Conservation (phyloP, 64 coral and sea anemone genomes). For the Montipora foliosa region DNA sequence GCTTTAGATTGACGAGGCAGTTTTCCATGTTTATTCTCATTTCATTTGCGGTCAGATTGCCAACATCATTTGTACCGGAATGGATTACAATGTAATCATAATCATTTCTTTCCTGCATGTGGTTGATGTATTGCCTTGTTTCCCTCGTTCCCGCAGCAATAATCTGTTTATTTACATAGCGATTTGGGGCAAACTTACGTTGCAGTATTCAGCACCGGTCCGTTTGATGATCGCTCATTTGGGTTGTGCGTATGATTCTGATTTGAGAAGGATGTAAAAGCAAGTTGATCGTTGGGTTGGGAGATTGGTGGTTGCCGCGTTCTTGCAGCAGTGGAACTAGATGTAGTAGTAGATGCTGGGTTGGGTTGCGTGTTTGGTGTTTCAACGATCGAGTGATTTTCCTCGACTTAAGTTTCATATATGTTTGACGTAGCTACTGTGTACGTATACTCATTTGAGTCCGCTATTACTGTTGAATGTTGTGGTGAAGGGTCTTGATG, state of each 20-base stretch:
- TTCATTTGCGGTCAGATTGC: neutral
- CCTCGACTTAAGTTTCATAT: neutral
- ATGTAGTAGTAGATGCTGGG: neutral
- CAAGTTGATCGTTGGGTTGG: neutral
- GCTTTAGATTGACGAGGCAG: neutral
- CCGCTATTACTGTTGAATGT: neutral
- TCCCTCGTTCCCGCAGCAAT: constrained; percentile 36
- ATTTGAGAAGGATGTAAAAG: neutral
- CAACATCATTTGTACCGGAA: constrained; percentile 35
- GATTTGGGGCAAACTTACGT: neutral
- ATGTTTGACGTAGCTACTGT: neutral
- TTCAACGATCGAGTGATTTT: neutral
- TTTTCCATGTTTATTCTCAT: neutral
- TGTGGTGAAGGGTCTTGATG: neutral
- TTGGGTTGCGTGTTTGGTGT: neutral
- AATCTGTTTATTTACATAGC: constrained; percentile 24
- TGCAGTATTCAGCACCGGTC: constrained; percentile 14
- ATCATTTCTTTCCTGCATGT: neutral
- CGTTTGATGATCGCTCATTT: neutral
- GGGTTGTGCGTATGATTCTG: neutral
- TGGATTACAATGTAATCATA: constrained; percentile 48
- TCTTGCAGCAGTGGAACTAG: neutral
- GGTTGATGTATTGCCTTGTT: constrained; percentile 1
- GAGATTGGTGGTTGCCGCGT: neutral
- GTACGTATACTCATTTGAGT: neutral